Evolutionary conservation across 2,797 vertebrate genomes (phyloP).

Genomic region (Pseudomugil gertrudae): DNA sequence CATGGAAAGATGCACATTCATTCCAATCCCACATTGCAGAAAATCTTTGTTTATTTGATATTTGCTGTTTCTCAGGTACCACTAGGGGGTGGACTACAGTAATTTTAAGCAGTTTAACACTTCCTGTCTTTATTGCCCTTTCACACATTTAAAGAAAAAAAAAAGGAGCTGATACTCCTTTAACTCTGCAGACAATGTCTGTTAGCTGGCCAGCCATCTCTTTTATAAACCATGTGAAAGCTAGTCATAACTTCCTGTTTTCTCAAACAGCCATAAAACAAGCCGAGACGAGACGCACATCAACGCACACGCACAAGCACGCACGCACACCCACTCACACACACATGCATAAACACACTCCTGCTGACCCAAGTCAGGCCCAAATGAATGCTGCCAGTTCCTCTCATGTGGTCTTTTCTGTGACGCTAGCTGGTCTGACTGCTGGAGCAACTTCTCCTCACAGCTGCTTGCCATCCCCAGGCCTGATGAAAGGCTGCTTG

Average conservation of each 20-base stretch:
- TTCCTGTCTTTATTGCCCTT: conserved; percentile 16
- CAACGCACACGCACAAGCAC: too few relatives aligned
- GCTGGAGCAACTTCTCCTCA: conserved; percentile 64
- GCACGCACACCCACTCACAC: conserved; percentile 31
- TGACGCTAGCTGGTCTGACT: conserved; percentile 70
- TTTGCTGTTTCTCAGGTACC: conserved; percentile 17
- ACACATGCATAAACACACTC: conserved; percentile 56
- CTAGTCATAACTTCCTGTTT: conserved; percentile 83
- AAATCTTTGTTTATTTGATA: background rate
- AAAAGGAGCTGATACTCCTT: conserved; percentile 35
- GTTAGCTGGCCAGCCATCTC: conserved; percentile 42
- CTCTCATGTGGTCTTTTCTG: conserved; percentile 79
- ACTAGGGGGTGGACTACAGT: conserved; percentile 47
- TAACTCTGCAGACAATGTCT: conserved; percentile 39
- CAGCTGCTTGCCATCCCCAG: conserved; percentile 78
- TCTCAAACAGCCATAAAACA: conserved; percentile 74
- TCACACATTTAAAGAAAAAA: conserved; percentile 14
- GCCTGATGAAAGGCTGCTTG: conserved; percentile 77
- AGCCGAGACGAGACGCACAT: conserved; percentile 56
- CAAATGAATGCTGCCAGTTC: conserved; percentile 65
- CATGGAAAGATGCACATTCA: background rate
- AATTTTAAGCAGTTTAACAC: background rate
- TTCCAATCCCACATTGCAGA: background rate
- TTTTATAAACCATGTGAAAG: conserved; percentile 75
- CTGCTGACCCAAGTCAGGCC: conserved; percentile 72